Evolutionary conservation across 2,113 vertebrate genomes (phyloP), one percentile per base, ranked within the genome.

Genomic region (Chascanopsetta lugubris): DNA sequence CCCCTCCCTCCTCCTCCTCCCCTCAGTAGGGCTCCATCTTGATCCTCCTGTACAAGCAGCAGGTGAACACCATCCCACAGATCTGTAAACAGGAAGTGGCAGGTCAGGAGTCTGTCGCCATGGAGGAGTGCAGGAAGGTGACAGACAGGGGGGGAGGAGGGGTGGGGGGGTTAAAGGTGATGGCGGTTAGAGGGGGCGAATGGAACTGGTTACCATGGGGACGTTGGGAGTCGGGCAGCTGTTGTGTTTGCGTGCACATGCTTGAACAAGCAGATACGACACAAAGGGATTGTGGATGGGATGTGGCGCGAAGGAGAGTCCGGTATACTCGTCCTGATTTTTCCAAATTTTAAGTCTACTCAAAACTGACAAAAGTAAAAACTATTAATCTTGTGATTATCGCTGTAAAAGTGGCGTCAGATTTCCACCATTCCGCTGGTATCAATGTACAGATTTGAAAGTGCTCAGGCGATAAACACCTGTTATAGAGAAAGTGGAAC

Each of bases 41-140:
- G 83, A 94, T 92, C 82, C 90, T 91, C 76, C 63, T 89, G 83
- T 93, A 86, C 60, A 94, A 70, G 85, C 89, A 93, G 87, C 93
- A 94, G 86, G 92, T 93, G 74, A 95, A 89, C 69, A 90, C 86
- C 92, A 94, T 94, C 46, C 93, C 92, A 69, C 93, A 94, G 85
- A 93, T 91, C 94, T 95, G 77, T 51, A 91, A 90, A 86, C 68
- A 86, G 74, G 61, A 72, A 61, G 69, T 22, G 77, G 72, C 29
- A 17, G 24, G 61, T 85, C 72, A 85, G 53, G 34, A 42, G 56
- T 78, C 21, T 36, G 32, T 72, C 27, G 4, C 53, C 50, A 40
- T 30, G 51, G 40, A 27, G 45, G 43, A 38, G 20, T 50, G 64
- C 57, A 48, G 69, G 42, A 72, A 75, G 51, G 24, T 20, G 11